These are phyloP conservation scores for Cyprinus carpio DNA, from an alignment of 2,113 vertebrate genomes.

Conservation along the genomic window DNA sequence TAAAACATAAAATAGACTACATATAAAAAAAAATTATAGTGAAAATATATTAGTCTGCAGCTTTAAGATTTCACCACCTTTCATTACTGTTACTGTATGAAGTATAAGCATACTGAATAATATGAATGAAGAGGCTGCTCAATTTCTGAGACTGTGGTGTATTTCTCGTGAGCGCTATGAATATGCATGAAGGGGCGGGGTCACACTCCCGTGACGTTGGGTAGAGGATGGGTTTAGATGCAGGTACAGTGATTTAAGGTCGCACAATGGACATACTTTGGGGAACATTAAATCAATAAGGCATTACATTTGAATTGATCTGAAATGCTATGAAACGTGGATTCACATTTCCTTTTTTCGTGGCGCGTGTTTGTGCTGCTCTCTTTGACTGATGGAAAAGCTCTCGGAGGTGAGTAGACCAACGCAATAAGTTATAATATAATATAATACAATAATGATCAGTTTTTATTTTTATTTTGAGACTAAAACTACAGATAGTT, in stretches of 20 bases:
- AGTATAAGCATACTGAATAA: not conserved
- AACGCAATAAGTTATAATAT: too few relatives aligned
- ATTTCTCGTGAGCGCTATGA: not conserved
- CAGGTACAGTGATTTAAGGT: constrained; percentile 24
- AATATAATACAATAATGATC: too few relatives aligned
- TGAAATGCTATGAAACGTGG: constrained; percentile 22
- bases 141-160: not conserved
- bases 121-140: not conserved
- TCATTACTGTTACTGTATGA: too few relatives aligned
- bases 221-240: not conserved
- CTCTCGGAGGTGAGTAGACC: constrained; percentile 66
- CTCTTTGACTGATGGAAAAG: constrained; percentile 59
- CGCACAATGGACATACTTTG: not conserved
- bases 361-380: constrained; percentile 51
- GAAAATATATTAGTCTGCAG: too few relatives aligned
- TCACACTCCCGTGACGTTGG: not conserved
- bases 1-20: not conserved
- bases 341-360: not conserved
- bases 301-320: not conserved
- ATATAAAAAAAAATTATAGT: not conserved
- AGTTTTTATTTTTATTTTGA: too few relatives aligned
- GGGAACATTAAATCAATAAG: not conserved
- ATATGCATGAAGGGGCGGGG: constrained; percentile 12
- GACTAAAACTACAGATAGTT: not conserved
- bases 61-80: not conserved